Evolutionary conservation across 1,140 invertebrate species (phyloP), one percentile per base, ranked within the genome.

Genomic region (Akabosia matsudoensis): DNA sequence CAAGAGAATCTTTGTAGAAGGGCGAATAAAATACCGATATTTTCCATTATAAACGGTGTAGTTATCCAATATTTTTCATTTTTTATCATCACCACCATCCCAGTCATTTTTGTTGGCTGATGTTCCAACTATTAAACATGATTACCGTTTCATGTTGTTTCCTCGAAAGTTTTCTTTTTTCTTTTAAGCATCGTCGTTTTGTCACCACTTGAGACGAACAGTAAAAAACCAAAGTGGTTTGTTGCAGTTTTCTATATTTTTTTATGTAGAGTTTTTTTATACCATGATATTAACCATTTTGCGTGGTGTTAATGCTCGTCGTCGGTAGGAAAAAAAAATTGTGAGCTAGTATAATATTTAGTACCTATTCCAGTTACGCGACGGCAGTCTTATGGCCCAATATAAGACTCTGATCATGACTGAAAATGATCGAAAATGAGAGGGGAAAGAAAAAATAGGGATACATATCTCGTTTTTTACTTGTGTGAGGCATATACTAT

Each of bases 331-430:
- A 34, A 67, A 30, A 30, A 26, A 33, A 34, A 72, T 72, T 34
- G 16, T 72, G 22, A 51, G 70, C 56, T 72, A 75, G 76, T 56
- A 34, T 81, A 45, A 45, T 45, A 81, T 81, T 81, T 81, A 79
- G 75, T 74, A 77, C 70, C 77, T 76, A 78, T 80, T 80, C 77
- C 45, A 45, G 7, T 7, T 18, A 45, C 37, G 37, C n/a, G n/a
- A n/a, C n/a, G n/a, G 33, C 67, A 79, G 79, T 76, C 75, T 79
- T 33, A n/a, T n/a, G n/a, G n/a, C n/a, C n/a, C n/a, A n/a, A n/a
- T n/a, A n/a, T n/a, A n/a, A n/a, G n/a, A n/a, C n/a, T n/a, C n/a
- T n/a, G n/a, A 61, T 61, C 22, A 24, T 61, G 10, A 61, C 54
- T 7, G 37, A 10, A 56, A 56, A 67, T 31, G 61, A 67, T 61